Conservation (phyloP, 2,797 vertebrate species). For the Sebastes nivosus region DNA sequence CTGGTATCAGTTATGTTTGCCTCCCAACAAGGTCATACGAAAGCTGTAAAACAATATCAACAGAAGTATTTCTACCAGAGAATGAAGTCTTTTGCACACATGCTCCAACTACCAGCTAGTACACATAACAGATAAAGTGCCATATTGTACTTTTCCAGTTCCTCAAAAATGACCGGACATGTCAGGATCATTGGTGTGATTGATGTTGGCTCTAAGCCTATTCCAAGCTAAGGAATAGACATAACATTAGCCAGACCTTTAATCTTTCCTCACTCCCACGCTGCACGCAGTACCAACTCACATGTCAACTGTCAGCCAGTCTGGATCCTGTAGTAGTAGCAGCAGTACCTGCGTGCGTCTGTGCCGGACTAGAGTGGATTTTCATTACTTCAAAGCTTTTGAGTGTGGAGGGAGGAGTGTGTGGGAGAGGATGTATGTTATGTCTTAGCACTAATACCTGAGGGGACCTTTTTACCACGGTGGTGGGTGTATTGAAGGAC, state of each 20-base stretch:
- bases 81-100: not conserved
- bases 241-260: slow-evolving; percentile 64
- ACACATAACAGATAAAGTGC: not conserved
- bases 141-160: not conserved
- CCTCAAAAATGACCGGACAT: not conserved
- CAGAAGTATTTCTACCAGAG: not conserved
- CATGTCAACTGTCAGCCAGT: slow-evolving; percentile 25
- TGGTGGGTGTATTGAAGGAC: not conserved
- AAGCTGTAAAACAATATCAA: not conserved
- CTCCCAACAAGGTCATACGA: not conserved
- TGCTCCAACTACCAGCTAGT: not conserved
- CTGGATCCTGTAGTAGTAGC: slow-evolving; percentile 11
- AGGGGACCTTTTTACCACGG: not conserved
- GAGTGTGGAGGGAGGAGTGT: not conserved
- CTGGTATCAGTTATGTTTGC: slow-evolving; percentile 12
- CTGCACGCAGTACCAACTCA: slow-evolving; percentile 50
- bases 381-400: slow-evolving; percentile 27
- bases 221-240: slow-evolving; percentile 53
- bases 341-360: not conserved
- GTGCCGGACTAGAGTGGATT: slow-evolving; percentile 17
- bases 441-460: slow-evolving; percentile 1
- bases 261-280: slow-evolving; percentile 58
- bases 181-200: slow-evolving; percentile 32
- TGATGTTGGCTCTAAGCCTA: slow-evolving; percentile 45
- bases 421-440: not conserved